Conservation (phyloP, 2,797 vertebrate genomes). For the Babyrousa celebensis region DNA sequence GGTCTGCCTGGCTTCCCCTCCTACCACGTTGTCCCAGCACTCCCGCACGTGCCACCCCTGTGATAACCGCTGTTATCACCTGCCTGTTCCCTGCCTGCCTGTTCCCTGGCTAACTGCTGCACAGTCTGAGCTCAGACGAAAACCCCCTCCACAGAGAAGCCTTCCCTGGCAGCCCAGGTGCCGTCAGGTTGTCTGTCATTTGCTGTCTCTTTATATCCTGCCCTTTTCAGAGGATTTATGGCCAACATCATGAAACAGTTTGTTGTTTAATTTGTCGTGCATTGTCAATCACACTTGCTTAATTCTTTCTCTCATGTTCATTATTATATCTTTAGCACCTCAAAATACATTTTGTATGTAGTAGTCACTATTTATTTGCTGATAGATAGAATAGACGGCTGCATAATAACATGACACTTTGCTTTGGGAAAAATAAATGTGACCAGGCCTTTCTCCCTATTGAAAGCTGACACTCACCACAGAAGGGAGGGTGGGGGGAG, state of each 20-base stretch:
- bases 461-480: neutral
- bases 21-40: rapidly evolving
- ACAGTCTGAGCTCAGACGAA: neutral
- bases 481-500: neutral
- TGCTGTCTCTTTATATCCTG: neutral
- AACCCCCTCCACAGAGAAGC: neutral
- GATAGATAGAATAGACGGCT: neutral
- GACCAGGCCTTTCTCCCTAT: neutral
- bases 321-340: neutral
- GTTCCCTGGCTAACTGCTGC: neutral
- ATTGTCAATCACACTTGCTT: neutral
- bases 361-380: neutral
- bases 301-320: neutral
- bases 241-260: neutral
- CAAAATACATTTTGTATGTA: neutral
- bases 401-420: neutral
- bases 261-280: neutral
- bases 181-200: neutral
- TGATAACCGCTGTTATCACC: rapidly evolving
- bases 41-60: neutral
- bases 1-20: neutral
- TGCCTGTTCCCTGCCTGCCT: rapidly evolving
- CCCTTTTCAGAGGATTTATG: neutral
- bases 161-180: neutral
- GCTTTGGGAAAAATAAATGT: neutral